These are phyloP conservation scores for Microdon myrmicae DNA, from an alignment of 2,888 invertebrate genomes.

Conservation along the genomic window DNA sequence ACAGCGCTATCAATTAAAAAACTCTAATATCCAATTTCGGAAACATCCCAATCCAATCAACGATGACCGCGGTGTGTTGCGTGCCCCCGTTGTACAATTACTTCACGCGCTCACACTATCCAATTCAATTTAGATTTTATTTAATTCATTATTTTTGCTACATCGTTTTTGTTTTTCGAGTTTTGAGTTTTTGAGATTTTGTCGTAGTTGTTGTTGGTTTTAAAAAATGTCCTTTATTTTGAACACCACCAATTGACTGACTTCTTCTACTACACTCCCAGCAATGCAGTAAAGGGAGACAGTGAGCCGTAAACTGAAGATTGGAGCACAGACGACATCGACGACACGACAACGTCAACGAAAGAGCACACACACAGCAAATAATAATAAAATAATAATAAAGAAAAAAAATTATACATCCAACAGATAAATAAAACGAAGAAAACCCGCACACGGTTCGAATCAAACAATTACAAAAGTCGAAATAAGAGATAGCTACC, in stretches of 20 bases:
- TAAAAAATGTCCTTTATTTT: too few species aligned
- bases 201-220: too few species aligned
- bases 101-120: constrained; percentile 35
- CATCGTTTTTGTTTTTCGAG: constrained; percentile 9
- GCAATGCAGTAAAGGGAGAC: constrained; percentile 47
- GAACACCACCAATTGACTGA: constrained; percentile 20
- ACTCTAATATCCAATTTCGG: constrained; percentile 23
- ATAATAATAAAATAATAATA: constrained; percentile 47
- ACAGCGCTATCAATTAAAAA: constrained; percentile 40
- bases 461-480: constrained; percentile 51
- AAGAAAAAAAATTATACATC: constrained; percentile 4
- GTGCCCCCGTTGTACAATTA: constrained; percentile 12
- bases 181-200: too few species aligned
- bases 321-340: constrained; percentile 32
- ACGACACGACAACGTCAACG: constrained; percentile 24
- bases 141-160: neutral
- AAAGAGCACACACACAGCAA: constrained; percentile 38
- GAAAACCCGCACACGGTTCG: constrained; percentile 46
- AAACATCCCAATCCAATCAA: neutral
- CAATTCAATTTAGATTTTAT: constrained; percentile 25
- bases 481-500: constrained; percentile 39
- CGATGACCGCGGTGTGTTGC: neutral
- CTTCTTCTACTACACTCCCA: constrained; percentile 30
- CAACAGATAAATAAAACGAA: constrained; percentile 27
- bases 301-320: constrained; percentile 19